phyloP scores from a whole-genome alignment of 2,113 vertebrate species.

The Dryoscopus gambensis region DNA sequence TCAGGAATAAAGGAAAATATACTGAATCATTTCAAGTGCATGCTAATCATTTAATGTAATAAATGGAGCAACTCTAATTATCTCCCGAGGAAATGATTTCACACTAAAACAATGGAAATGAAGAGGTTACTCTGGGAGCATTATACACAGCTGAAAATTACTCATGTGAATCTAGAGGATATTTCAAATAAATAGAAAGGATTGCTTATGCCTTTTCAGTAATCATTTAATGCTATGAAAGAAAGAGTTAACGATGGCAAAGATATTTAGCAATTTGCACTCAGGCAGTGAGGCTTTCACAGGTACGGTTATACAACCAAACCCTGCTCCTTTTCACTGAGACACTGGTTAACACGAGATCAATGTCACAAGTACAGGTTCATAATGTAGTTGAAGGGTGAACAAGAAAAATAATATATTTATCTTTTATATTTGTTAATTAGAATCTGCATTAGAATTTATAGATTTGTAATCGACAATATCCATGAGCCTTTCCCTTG shows the following conservation, averaged over 20 bases:
- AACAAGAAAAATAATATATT: slow-evolving; percentile 10
- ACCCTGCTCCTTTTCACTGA: slow-evolving; percentile 8
- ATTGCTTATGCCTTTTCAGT: slow-evolving; percentile 20
- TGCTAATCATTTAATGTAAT: slow-evolving; percentile 86
- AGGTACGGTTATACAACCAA: not conserved
- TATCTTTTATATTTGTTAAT: not conserved
- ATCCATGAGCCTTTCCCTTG: not conserved
- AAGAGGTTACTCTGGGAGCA: slow-evolving; percentile 78
- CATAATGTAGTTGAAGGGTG: not conserved
- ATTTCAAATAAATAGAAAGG: slow-evolving; percentile 56
- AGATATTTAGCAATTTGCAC: slow-evolving; percentile 39
- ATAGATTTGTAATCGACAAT: not conserved
- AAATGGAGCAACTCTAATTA: slow-evolving; percentile 87
- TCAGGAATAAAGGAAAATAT: slow-evolving; percentile 83
- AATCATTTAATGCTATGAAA: slow-evolving; percentile 31
- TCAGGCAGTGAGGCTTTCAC: slow-evolving; percentile 18
- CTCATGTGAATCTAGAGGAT: slow-evolving; percentile 68
- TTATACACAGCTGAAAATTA: slow-evolving; percentile 74
- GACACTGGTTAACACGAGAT: slow-evolving; percentile 26
- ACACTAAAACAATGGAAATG: slow-evolving; percentile 84
- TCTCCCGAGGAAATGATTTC: slow-evolving; percentile 86
- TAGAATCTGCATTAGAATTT: not conserved
- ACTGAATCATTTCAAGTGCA: slow-evolving; percentile 83
- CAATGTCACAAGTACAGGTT: slow-evolving; percentile 7
- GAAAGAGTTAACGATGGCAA: slow-evolving; percentile 21